Evolutionary conservation across 2,113 vertebrate species (phyloP).

Genomic region (Odobenus rosmarus): DNA sequence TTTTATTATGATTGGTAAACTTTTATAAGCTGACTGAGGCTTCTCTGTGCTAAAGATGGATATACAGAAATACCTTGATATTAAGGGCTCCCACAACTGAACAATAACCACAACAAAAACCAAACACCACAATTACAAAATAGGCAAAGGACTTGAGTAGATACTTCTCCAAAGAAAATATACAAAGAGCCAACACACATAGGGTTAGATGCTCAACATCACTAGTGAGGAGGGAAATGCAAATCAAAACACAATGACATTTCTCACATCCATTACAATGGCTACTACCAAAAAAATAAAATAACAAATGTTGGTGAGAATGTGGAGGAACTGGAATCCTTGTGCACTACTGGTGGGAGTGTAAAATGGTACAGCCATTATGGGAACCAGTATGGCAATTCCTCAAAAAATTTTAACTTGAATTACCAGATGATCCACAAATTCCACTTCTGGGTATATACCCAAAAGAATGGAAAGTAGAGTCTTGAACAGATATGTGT

Average conservation of each 20-base stretch:
- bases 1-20: neutral
- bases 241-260: neutral
- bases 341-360: neutral
- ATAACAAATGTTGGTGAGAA: neutral
- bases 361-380: neutral
- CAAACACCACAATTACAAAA: neutral
- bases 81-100: neutral
- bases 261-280: neutral
- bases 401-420: neutral
- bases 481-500: neutral
- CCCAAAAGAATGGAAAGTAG: neutral
- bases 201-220: neutral
- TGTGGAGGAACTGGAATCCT: neutral
- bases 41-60: neutral
- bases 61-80: neutral
- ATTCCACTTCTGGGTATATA: neutral
- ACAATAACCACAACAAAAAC: neutral
- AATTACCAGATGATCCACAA: neutral
- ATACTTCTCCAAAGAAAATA: neutral
- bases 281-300: neutral
- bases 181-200: neutral
- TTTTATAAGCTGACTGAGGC: neutral
- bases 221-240: neutral
- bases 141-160: neutral
- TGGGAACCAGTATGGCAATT: neutral